phyloP scores from a whole-genome alignment of 2,888 invertebrate species.

The Glaucopsyche alexis region DNA sequence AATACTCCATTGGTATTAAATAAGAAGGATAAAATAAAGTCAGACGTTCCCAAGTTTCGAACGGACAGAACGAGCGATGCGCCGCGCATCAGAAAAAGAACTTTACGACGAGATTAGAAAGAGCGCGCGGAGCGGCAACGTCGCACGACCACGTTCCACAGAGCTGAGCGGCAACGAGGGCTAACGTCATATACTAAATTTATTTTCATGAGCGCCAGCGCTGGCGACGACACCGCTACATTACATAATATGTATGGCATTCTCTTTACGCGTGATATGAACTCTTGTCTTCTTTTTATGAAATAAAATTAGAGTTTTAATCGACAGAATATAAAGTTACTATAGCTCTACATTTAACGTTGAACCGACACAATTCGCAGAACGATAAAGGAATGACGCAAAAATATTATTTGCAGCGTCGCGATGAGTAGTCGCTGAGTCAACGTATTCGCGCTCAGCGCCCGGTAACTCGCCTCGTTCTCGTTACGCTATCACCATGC shows the following conservation, averaged over 20 bases:
- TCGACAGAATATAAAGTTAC: constrained; percentile 37
- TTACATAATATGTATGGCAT: constrained; percentile 56
- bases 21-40: constrained; percentile 76
- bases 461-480: constrained; percentile 36
- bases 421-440: constrained; percentile 76
- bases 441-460: constrained; percentile 51
- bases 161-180: constrained; percentile 71
- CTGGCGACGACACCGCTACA: constrained; percentile 70
- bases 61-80: constrained; percentile 74
- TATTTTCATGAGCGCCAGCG: constrained; percentile 79
- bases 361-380: constrained; percentile 64
- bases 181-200: constrained; percentile 79
- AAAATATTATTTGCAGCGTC: constrained; percentile 77
- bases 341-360: constrained; percentile 54
- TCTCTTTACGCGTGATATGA: constrained; percentile 60
- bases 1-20: constrained; percentile 64
- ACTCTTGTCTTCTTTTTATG: constrained; percentile 50
- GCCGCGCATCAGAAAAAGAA: constrained; percentile 80
- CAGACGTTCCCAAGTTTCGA: constrained; percentile 76
- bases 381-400: constrained; percentile 77
- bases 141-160: constrained; percentile 75
- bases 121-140: constrained; percentile 76
- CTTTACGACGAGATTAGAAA: constrained; percentile 81
- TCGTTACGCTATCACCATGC: constrained; percentile 38
- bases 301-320: constrained; percentile 46